These are phyloP conservation scores for Xanthia icteritia DNA, from an alignment of 2,888 invertebrate genomes.

Conservation along the genomic window DNA sequence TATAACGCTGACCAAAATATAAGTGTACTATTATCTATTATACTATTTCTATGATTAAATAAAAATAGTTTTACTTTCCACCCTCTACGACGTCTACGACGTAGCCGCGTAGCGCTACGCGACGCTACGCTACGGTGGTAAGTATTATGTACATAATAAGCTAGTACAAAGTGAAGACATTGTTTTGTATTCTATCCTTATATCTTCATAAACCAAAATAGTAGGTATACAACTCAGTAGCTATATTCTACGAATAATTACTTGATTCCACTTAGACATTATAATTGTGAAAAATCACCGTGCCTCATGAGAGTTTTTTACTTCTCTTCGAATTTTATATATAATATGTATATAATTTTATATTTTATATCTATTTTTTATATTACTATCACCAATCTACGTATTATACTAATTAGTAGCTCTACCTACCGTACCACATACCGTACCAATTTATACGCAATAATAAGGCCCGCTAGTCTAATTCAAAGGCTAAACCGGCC, in stretches of 20 bases:
- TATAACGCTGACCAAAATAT: not conserved
- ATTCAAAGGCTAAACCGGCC: slow-evolving; percentile 66
- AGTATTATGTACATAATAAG: too few species aligned
- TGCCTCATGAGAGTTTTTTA: too few species aligned
- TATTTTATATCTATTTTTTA: not conserved
- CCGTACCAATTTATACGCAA: slow-evolving; percentile 50
- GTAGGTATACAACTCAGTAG: too few species aligned
- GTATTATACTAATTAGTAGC: slow-evolving; percentile 13
- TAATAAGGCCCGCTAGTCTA: slow-evolving; percentile 59
- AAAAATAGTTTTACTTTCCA: not conserved
- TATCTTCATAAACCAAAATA: too few species aligned
- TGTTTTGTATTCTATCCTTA: not conserved
- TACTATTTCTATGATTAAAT: too few species aligned
- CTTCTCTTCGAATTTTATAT: too few species aligned
- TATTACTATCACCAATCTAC: not conserved
- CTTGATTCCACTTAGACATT: too few species aligned
- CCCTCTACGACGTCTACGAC: slow-evolving; percentile 16
- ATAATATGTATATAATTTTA: too few species aligned
- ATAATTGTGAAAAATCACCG: too few species aligned
- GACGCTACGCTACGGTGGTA: too few species aligned
- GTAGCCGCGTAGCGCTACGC: slow-evolving; percentile 36
- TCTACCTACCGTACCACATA: not conserved
- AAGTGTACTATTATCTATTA: not conserved
- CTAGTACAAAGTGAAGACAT: not conserved
- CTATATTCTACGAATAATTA: too few species aligned